phyloP scores from a whole-genome alignment of 1,140 invertebrate genomes.

The Protaetia brevitarsis region DNA sequence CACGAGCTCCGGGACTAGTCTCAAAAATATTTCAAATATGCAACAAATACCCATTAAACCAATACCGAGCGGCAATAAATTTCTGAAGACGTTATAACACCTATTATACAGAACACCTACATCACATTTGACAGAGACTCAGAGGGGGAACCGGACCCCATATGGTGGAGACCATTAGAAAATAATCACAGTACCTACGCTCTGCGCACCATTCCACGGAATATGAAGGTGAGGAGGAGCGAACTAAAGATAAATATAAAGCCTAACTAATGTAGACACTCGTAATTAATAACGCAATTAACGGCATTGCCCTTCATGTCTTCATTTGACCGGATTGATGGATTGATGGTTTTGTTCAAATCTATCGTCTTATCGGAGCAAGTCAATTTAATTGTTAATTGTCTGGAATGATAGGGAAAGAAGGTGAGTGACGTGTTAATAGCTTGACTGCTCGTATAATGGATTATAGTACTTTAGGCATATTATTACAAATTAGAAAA shows the following conservation, averaged over 20 bases:
- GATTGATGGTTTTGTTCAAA: neutral
- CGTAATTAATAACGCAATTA: conserved; percentile 6
- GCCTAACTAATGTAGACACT: conserved; percentile 2
- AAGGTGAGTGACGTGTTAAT: no score
- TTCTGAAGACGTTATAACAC: conserved; percentile 17
- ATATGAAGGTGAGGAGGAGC: no score
- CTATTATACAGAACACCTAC: conserved; percentile 22
- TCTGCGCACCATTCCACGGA: neutral
- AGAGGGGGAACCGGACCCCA: conserved; percentile 10
- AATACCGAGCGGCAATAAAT: conserved; percentile 16
- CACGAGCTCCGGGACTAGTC: no score
- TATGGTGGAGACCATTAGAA: conserved; percentile 7
- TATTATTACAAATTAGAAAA: no score
- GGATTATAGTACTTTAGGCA: no score
- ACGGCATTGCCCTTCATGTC: neutral
- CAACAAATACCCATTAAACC: conserved; percentile 6
- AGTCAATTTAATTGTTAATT: no score
- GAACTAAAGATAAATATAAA: conserved; percentile 1
- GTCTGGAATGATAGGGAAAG: neutral
- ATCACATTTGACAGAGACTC: conserved; percentile 17
- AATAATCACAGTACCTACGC: neutral
- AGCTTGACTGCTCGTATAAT: no score
- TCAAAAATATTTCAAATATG: conserved; percentile 5
- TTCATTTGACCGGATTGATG: neutral
- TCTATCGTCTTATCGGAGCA: no score